Percentiles rank a stretch among this genome's conserved stretches.
phyloP scores from a whole-genome alignment of 2,888 invertebrate species.

The Epinotia brunnichana region DNA sequence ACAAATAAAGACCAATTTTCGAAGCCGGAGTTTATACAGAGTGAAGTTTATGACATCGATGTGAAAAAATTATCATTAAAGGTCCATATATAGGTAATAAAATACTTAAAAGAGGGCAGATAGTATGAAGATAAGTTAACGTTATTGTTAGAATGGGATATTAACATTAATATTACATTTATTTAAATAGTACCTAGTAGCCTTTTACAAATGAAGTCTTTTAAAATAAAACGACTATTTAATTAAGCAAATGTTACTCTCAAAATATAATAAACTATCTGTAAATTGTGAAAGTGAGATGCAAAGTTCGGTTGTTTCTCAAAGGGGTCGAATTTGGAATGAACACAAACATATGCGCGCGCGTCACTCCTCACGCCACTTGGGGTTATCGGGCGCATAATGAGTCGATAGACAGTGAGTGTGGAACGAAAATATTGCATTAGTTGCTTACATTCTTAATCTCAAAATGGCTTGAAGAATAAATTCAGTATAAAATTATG shows the following conservation, averaged over 20 bases:
- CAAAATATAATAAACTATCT: background rate
- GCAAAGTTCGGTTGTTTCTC: background rate
- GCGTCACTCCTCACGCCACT: constrained; percentile 70
- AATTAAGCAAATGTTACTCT: background rate
- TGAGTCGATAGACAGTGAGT: constrained; percentile 52
- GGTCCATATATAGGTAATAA: no score
- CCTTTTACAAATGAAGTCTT: no score
- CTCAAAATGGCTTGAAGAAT: background rate
- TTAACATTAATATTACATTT: no score
- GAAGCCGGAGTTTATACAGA: background rate
- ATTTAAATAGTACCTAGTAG: no score
- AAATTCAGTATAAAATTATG: no score
- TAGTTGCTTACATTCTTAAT: constrained; percentile 54
- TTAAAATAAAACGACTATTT: background rate
- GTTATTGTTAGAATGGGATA: no score
- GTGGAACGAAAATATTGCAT: constrained; percentile 29
- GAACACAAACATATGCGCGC: constrained; percentile 56
- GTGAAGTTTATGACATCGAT: background rate
- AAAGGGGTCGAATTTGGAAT: constrained; percentile 27
- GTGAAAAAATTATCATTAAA: no score
- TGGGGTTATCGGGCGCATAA: constrained; percentile 70
- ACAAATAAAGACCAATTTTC: background rate
- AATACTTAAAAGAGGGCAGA: no score
- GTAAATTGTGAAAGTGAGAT: background rate
- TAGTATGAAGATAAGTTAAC: no score